Base-by-base conservation (phyloP, 2,113 vertebrate species). In the Procavia capensis region DNA sequence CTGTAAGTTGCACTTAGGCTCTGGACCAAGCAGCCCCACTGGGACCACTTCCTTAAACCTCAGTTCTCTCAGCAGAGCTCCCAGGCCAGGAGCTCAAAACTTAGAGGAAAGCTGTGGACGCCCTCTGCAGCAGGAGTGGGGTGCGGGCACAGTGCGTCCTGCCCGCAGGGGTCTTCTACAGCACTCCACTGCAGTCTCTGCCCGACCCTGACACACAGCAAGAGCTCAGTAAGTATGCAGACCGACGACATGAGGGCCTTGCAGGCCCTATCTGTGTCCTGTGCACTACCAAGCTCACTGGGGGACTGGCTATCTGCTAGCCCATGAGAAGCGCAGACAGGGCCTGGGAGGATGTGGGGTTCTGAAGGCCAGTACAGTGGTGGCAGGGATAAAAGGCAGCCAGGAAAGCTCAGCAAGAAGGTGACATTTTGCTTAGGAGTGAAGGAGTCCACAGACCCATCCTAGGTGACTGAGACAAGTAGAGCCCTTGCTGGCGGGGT, bases 1-100 rank as follows among this genome's bases (percentile, higher is more conserved):
- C 34, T 1, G 0, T 83, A 95, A 96, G 88, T 85, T 85, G 61
- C 75, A 79, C 54, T 91, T 78, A 59, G 83, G 34, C 68, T 96
- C 45, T 2, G 54, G 68, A 64, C 93, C 93, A 91, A 89, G 93
- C 75, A 68, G 25, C 29, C 76, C 90, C 7, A 0, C 22, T 5
- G 84, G 63, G 79, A 80, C n/a, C 0, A 0, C 34, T 83, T 22
- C 39, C 93, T 39, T 64, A 91, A 89, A 91, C 75, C 80, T 78
- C 39, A 45, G 75, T 24, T 76, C 59, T 85, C 19, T 57, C 31
- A 39, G 27, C 2, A 81, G n/a, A 17, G 34, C 47, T 41, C 84
- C 47, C 34, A 4, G n/a, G 54, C 63, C 57, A 6, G 47, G 47
- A 2, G 0, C 47, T 57, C 0, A 0, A 8, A 4, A 11, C 27